These are phyloP conservation scores for Nycticebus coucang DNA, from an alignment of 2,113 vertebrate genomes.

Conservation along the genomic window DNA sequence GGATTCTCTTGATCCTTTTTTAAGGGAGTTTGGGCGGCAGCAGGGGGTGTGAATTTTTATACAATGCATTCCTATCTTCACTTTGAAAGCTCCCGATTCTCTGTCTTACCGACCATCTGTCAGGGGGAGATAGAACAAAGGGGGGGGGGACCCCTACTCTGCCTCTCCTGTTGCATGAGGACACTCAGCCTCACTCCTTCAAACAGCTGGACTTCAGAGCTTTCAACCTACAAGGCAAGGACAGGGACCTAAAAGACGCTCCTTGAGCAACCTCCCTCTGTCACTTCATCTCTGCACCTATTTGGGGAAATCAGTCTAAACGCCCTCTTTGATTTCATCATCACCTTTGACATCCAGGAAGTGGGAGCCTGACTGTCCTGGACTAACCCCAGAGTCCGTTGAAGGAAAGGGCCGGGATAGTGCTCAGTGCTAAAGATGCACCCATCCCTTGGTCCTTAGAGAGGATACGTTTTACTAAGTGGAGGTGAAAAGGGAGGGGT, in stretches of 20 bases:
- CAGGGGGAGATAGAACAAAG: constrained; percentile 48
- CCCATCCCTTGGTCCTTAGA: not conserved
- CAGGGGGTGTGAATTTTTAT: constrained; percentile 79
- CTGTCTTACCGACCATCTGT: constrained; percentile 76
- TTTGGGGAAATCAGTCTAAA: not conserved
- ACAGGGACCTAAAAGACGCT: not conserved
- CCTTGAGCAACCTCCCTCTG: not conserved
- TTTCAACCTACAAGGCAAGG: not conserved
- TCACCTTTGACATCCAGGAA: constrained; percentile 50
- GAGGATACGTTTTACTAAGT: not conserved
- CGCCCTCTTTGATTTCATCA: not conserved
- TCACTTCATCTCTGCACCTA: not conserved
- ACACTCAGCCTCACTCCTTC: not conserved
- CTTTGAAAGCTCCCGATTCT: constrained; percentile 60
- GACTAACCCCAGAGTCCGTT: constrained; percentile 54
- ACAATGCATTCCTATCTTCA: constrained; percentile 73
- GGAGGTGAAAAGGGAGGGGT: not conserved
- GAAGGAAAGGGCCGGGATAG: constrained; percentile 42
- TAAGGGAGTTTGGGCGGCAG: constrained; percentile 79
- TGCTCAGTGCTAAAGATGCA: not conserved
- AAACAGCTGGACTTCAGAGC: not conserved
- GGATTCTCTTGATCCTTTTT: constrained; percentile 80
- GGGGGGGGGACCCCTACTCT: not conserved
- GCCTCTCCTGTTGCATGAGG: not conserved
- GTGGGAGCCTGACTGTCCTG: constrained; percentile 49